Base-by-base conservation (phyloP, 2,888 invertebrate genomes). In the Scaptomyza tumidula region DNA sequence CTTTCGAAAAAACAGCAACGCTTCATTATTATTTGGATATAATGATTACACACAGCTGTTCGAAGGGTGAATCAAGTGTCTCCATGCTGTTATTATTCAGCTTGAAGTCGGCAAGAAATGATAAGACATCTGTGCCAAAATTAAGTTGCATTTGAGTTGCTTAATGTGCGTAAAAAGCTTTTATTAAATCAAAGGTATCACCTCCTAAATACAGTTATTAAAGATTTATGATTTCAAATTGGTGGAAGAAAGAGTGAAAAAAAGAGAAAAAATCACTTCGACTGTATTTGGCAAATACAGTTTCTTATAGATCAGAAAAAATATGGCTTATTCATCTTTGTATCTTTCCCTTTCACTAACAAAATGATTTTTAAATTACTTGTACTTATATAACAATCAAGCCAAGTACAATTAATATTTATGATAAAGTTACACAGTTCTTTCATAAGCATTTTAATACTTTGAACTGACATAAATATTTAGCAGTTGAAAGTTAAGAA, bases 391-490 rank as follows among this genome's bases (percentile, higher is more conserved):
- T 10, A 16, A 14, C 35, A 45, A 14, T 29, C 43, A 11, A 58
- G 24, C 24, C 24, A 24, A 1, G 24, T 2, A 52, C n/a, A n/a
- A n/a, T n/a, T n/a, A n/a, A n/a, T n/a, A n/a, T n/a, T n/a, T n/a
- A n/a, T n/a, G n/a, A n/a, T n/a, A n/a, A n/a, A n/a, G n/a, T 52
- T 41, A 6, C 41, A 48, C 19, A 41, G 33, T 44, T 45, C 48
- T 24, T 27, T 37, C 1, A 53, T 31, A 13, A 54, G 1, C 24
- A 24, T 24, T 24, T 24, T 24, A 24, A 24, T 24, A 24, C 24
- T 43, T 52, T 16, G 37, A 60, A 33, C 45, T 60, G 61, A 24
- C 75, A 85, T 65, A 69, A 81, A 82, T 67, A 72, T 82, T 75
- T 62, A 72, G 48, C 76, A 82, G 61, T 14, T 52, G 33, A 63